Evolutionary conservation across 2,888 invertebrate species (phyloP), one percentile per base, ranked within the genome.

Genomic region (Sussaba pulchella): DNA sequence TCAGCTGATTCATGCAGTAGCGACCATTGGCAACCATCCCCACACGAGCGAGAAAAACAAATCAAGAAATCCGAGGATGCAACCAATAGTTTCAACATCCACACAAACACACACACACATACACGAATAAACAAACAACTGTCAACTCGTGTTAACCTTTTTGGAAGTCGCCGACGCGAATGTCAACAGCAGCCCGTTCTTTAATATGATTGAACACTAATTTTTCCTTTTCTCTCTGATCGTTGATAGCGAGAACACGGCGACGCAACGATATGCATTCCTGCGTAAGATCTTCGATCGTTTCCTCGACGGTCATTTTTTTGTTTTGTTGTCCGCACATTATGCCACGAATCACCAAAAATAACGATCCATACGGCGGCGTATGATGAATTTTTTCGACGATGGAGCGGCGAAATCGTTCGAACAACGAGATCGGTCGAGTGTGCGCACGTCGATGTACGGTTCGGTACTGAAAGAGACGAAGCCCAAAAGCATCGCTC

Each of bases 171-270:
- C 84, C 88, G 78, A 89, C 83, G 17, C 76, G 79, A 43, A 81
- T 45, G 8, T 82, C 87, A 14, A 78, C 86, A 4, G 86, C 83
- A 2, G 85, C 85, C 63, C 84, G 91, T 89, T 93, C 93, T 86
- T 94, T 93, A 17, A 95, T 93, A 85, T 95, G 95, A 78, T 93
- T 93, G 50, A 91, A 87, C 82, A 95, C 92, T 5, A 94, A 87
- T 84, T 91, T 89, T 45, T 94, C 93, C 64, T 93, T 93, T 72
- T 94, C 94, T 26, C 91, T 85, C 26, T 92, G 92, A 83, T 89
- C 91, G 47, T 87, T 91, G 2, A 87, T 86, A 45, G 88, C 78
- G 54, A 87, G 88, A 81, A 94, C 87, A 61, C 92, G 92, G 45
- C 93, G 93, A 24, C 94, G 93, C 82, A 95, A 91, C 84, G 95